Conservation (phyloP, 2,113 vertebrate species). For the Plectropomus leopardus region DNA sequence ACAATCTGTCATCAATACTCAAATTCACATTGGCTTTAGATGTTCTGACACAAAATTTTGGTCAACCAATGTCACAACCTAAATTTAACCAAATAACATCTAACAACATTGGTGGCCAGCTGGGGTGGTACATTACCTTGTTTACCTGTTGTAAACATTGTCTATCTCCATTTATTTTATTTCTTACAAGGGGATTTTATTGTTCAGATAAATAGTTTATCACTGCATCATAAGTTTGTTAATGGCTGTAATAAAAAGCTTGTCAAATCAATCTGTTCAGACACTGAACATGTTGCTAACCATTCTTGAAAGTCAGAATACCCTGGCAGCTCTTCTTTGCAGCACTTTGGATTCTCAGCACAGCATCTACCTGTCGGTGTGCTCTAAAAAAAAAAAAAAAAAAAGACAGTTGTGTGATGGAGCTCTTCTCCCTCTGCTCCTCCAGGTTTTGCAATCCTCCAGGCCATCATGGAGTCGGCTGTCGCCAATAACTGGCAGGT, state of each 20-base stretch:
- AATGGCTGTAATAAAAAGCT: constrained; percentile 7
- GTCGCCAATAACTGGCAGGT: constrained; percentile 99
- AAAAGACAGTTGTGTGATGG: constrained; percentile 39
- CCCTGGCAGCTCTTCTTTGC: background rate
- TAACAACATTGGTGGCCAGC: too few species aligned
- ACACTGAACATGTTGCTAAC: too few species aligned
- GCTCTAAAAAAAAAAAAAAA: constrained; percentile 14
- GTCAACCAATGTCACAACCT: too few species aligned
- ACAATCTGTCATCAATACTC: too few species aligned
- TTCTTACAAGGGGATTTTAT: background rate
- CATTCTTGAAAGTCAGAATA: background rate
- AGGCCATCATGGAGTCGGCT: constrained; percentile 98
- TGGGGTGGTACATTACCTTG: background rate
- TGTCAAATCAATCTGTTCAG: background rate
- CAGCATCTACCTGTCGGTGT: constrained; percentile 12
- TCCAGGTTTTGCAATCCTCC: constrained; percentile 96
- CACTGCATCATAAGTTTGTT: constrained; percentile 3
- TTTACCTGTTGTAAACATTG: constrained; percentile 24
- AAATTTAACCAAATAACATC: too few species aligned
- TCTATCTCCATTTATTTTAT: constrained; percentile 26
- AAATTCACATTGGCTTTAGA: too few species aligned
- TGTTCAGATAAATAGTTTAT: constrained; percentile 2
- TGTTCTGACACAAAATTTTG: too few species aligned
- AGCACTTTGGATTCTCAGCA: constrained; percentile 21
- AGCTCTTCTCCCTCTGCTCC: constrained; percentile 63